phyloP scores from a whole-genome alignment of 2,888 invertebrate species.

The Tiliacea citrago region DNA sequence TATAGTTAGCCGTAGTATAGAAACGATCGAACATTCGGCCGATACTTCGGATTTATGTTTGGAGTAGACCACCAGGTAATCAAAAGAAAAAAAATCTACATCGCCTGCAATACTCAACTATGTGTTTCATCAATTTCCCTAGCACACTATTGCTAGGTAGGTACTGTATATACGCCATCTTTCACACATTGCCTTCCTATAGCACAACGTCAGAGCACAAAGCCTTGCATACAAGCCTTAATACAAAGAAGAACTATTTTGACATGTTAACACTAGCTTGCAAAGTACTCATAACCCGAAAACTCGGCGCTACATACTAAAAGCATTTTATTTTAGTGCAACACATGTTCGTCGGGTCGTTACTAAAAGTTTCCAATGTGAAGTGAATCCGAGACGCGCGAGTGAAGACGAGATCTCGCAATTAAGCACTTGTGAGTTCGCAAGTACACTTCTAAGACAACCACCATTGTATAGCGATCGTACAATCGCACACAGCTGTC shows the following conservation, averaged over 20 bases:
- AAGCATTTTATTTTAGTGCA: constrained; percentile 59
- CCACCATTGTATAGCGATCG: constrained; percentile 70
- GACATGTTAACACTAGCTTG: constrained; percentile 33
- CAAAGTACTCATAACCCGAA: constrained; percentile 44
- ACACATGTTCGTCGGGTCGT: constrained; percentile 49
- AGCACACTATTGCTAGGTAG: neutral
- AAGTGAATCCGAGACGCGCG: constrained; percentile 49
- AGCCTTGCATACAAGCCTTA: constrained; percentile 10
- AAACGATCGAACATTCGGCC: too few species aligned
- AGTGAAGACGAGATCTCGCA: constrained; percentile 59
- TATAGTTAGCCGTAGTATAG: too few species aligned
- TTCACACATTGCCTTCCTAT: neutral
- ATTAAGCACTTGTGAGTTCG: constrained; percentile 66
- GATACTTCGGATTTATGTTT: too few species aligned
- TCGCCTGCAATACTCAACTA: neutral
- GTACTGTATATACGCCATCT: neutral
- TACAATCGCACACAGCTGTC: constrained; percentile 71
- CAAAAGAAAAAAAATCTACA: neutral
- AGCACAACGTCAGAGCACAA: constrained; percentile 2
- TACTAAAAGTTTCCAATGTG: constrained; percentile 52
- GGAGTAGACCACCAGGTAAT: too few species aligned
- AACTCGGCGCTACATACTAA: constrained; percentile 36
- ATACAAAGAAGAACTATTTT: constrained; percentile 35
- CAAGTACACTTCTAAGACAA: constrained; percentile 67
- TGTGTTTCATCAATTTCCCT: neutral